Base-by-base conservation (phyloP, 2,113 vertebrate species). In the Sitta europaea region DNA sequence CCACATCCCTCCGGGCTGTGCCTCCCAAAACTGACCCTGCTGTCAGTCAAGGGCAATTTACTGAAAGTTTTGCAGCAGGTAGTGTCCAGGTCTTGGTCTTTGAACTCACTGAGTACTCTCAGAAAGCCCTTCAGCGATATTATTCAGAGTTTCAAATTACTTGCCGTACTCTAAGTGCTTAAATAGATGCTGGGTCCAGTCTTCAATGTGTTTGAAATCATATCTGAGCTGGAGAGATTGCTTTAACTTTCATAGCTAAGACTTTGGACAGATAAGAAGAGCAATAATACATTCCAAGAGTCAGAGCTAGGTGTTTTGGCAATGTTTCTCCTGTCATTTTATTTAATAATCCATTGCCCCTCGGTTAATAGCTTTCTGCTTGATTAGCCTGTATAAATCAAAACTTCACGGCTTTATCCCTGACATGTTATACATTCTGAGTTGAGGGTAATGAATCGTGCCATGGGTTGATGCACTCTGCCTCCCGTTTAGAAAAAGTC, bases 311-410 rank as follows among this genome's bases (percentile, higher is more conserved):
- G n/a, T 92, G 50, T 91, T 87, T 67, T 96, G 87, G 91, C 38
- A 85, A 45, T 67, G 63, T 81, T 97, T 90, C 86, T 88, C 62
- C 65, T 85, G 70, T 85, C 66, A 79, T 59, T 91, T 94, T 91
- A 96, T 92, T 94, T 89, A 94, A 90, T 87, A 95, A 91, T 72
- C 61, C 77, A 31, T 87, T 94, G 91, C 91, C 67, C 59, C 45
- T 59, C 0, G 0, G 80, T 94, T 96, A 96, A 96, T 92, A 92
- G 88, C 68, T 95, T 95, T 97, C 81, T 87, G 84, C 84, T 85
- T 96, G 89, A 96, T 96, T 95, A 95, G 77, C 81, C 77, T 65
- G 25, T 75, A 77, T 65, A 96, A 96, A 96, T 96, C 89, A 95
- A 55, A 91, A 67, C 40, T 65, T 92, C 86, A 81, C 0, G 0